A percentile compares a stretch with the other conserved stretches of the same genome.
These are phyloP conservation scores for Neosalanx taihuensis DNA, from an alignment of 2,797 vertebrate genomes.

Conservation along the genomic window DNA sequence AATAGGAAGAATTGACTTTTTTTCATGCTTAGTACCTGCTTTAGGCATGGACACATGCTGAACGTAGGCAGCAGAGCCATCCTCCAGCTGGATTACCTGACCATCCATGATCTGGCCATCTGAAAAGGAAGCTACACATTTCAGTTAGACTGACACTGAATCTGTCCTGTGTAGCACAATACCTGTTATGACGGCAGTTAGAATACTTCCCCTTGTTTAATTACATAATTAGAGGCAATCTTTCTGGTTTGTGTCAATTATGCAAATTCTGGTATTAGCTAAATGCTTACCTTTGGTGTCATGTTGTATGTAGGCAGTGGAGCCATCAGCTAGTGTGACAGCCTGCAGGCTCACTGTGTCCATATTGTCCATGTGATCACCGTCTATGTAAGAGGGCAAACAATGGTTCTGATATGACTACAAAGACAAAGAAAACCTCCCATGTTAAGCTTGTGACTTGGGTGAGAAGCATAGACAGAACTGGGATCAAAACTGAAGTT, in stretches of 20 bases:
- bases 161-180: background rate
- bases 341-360: constrained; percentile 98
- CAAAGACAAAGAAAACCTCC: background rate
- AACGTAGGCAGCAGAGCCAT: constrained; percentile 95
- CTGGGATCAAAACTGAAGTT: background rate
- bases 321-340: constrained; percentile 95
- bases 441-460: background rate
- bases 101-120: constrained; percentile 97
- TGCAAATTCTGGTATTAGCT: background rate
- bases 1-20: no score
- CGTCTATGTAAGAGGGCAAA: constrained; percentile 71
- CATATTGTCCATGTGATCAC: constrained; percentile 93
- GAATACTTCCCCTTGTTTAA: no score
- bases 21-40: constrained; percentile 70
- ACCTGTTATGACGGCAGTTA: background rate
- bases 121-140: constrained; percentile 61
- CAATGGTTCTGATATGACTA: background rate
- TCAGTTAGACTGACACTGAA: constrained; percentile 13
- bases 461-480: background rate
- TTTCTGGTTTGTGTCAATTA: background rate
- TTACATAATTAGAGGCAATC: background rate
- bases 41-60: constrained; percentile 94
- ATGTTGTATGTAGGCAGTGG: constrained; percentile 97
- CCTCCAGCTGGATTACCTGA: constrained; percentile 96
- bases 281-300: constrained; percentile 84